These are phyloP conservation scores for Gymnarchus niloticus DNA, from an alignment of 2,113 vertebrate genomes.

Conservation along the genomic window DNA sequence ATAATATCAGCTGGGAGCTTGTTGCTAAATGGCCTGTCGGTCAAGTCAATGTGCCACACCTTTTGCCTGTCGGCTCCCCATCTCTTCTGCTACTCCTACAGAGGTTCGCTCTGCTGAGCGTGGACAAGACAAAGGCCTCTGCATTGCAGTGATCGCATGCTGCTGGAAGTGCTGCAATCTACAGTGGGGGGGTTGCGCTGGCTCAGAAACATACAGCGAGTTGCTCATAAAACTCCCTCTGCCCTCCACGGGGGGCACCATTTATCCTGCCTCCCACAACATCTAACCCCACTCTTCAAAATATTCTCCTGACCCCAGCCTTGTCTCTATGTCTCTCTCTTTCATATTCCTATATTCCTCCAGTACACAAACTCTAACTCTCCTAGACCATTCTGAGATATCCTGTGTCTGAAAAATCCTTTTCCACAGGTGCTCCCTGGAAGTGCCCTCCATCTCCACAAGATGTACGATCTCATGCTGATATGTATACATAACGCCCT, in stretches of 20 bases:
- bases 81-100: not conserved
- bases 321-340: not conserved
- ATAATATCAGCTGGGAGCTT: not conserved
- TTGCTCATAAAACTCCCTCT: not conserved
- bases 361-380: not conserved
- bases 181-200: not conserved
- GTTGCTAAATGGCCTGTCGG: not conserved
- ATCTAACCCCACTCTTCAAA: not conserved
- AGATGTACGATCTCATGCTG: not conserved
- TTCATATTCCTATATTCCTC: not conserved
- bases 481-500: not conserved
- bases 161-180: not conserved
- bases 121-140: not conserved
- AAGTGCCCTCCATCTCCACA: not conserved
- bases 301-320: not conserved
- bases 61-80: not conserved
- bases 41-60: not conserved
- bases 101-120: not conserved
- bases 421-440: not conserved
- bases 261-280: not conserved
- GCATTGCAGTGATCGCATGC: slow-evolving; percentile 20
- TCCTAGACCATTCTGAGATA: not conserved
- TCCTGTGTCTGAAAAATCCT: not conserved
- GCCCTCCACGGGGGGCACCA: not conserved
- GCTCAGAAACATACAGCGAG: not conserved